Conservation (phyloP, 2,797 vertebrate species). For the Microcaecilia unicolor region DNA sequence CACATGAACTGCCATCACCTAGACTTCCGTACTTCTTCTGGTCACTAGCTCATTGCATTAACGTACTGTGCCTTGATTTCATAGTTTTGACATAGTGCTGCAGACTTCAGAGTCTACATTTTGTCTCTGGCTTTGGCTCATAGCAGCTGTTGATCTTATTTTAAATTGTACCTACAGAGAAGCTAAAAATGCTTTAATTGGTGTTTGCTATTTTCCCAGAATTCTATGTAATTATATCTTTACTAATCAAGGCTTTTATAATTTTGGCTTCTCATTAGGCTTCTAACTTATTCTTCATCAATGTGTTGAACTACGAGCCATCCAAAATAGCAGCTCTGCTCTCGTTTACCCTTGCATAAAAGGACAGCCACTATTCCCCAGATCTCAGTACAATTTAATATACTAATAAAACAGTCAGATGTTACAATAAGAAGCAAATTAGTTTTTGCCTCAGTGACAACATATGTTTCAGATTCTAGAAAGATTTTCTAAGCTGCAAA, state of each 20-base stretch:
- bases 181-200: constrained; percentile 27
- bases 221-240: constrained; percentile 22
- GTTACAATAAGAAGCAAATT: constrained; percentile 39
- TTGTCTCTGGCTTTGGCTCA: too few species aligned
- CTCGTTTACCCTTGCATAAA: constrained; percentile 19
- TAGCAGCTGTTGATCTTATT: too few species aligned
- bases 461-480: constrained; percentile 28
- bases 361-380: constrained; percentile 23
- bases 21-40: too few species aligned
- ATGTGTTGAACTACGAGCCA: constrained; percentile 24
- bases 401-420: constrained; percentile 22
- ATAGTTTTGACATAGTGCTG: too few species aligned
- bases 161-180: too few species aligned
- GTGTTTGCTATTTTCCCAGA: constrained; percentile 26
- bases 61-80: too few species aligned
- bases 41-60: too few species aligned
- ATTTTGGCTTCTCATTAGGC: constrained; percentile 23
- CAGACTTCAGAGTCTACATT: too few species aligned
- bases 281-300: constrained; percentile 21
- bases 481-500: constrained; percentile 35
- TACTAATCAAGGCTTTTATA: constrained; percentile 33
- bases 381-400: constrained; percentile 32
- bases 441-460: constrained; percentile 32
- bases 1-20: too few species aligned
- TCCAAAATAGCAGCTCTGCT: constrained; percentile 26